These are phyloP conservation scores for Dicyrtoma fusca DNA, from an alignment of 2,888 invertebrate genomes.

Conservation along the genomic window DNA sequence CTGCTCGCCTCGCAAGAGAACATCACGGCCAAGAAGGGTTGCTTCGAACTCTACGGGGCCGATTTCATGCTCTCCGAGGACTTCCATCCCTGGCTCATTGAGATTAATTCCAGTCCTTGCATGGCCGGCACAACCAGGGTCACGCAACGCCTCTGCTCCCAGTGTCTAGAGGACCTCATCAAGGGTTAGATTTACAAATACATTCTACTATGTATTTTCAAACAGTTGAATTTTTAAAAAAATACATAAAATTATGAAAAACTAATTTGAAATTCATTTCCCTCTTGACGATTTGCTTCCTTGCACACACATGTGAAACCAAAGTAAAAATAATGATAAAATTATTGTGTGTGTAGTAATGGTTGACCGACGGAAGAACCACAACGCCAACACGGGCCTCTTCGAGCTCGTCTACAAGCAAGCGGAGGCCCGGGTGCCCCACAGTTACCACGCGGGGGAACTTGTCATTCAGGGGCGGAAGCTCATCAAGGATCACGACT, in stretches of 20 bases:
- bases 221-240: background rate
- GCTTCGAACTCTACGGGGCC: constrained; percentile 88
- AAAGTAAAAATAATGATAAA: background rate
- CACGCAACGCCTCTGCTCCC: constrained; percentile 79
- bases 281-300: background rate
- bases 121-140: constrained; percentile 82
- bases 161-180: constrained; percentile 78
- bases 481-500: constrained; percentile 49
- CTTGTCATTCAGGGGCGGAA: constrained; percentile 47
- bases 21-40: constrained; percentile 67
- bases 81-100: constrained; percentile 84
- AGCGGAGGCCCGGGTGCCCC: constrained; percentile 52
- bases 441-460: constrained; percentile 46
- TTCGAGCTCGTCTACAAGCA: constrained; percentile 81
- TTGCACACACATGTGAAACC: no score
- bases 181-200: constrained; percentile 68
- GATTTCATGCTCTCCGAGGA: constrained; percentile 88
- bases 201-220: no score
- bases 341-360: constrained; percentile 71
- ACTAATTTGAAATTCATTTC: background rate
- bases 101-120: constrained; percentile 88
- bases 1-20: constrained; percentile 71
- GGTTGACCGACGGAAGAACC: constrained; percentile 72
- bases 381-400: constrained; percentile 76
- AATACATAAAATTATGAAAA: background rate